Percentiles rank a stretch among this genome's conserved stretches.
Evolutionary conservation across 2,888 invertebrate genomes (phyloP).

Genomic region (Thereva unica): DNA sequence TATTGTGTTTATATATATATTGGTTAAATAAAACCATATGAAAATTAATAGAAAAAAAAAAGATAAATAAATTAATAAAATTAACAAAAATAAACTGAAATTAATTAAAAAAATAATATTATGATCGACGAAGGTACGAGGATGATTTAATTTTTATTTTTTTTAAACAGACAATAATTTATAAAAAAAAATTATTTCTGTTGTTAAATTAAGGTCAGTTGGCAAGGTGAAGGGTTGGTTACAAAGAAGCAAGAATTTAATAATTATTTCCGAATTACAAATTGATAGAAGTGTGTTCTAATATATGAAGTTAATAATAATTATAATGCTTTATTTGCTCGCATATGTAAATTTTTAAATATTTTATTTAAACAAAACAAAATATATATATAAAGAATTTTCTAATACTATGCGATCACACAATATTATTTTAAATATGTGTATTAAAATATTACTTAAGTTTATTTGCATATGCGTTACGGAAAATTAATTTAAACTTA

Average conservation of each 20-base stretch:
- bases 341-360: constrained; percentile 17
- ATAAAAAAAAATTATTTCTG: constrained; percentile 6
- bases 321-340: constrained; percentile 10
- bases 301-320: constrained; percentile 20
- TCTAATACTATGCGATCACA: not conserved
- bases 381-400: no score
- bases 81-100: constrained; percentile 54
- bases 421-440: constrained; percentile 19
- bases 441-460: constrained; percentile 21
- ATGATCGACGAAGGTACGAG: constrained; percentile 2
- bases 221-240: constrained; percentile 26
- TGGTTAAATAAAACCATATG: constrained; percentile 54
- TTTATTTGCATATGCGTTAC: constrained; percentile 31
- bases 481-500: not conserved
- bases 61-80: constrained; percentile 47
- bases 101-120: constrained; percentile 39
- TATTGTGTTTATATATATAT: constrained; percentile 50
- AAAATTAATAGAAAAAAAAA: constrained; percentile 43
- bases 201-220: constrained; percentile 22
- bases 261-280: not conserved
- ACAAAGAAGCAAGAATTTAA: constrained; percentile 18
- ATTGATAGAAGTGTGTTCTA: constrained; percentile 14
- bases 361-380: no score
- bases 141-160: constrained; percentile 35
- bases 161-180: constrained; percentile 18